Conservation (phyloP, 2,888 invertebrate species). For the Oxytorus armatus region DNA sequence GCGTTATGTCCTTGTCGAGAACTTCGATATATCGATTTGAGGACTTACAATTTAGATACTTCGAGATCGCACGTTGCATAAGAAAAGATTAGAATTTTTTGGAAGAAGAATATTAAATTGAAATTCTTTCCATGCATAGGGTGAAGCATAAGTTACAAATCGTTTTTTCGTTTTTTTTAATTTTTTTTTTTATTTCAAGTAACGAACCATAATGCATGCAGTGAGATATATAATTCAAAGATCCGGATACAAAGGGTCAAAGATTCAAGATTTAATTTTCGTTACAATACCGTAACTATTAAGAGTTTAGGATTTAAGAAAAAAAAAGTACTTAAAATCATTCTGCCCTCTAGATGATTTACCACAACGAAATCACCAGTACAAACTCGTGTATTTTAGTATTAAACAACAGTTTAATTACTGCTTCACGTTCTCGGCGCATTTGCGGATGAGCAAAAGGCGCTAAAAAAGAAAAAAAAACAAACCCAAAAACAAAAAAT, state of each 20-base stretch:
- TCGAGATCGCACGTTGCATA: too few species aligned
- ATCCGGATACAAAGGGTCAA: constrained; percentile 7
- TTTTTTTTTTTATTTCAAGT: too few species aligned
- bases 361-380: constrained; percentile 70
- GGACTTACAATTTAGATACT: too few species aligned
- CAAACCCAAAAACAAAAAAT: background rate
- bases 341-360: constrained; percentile 64
- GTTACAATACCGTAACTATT: constrained; percentile 30
- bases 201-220: background rate
- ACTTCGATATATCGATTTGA: too few species aligned
- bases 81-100: too few species aligned
- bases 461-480: background rate
- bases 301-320: constrained; percentile 39
- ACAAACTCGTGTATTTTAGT: constrained; percentile 66
- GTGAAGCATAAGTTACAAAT: too few species aligned
- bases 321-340: constrained; percentile 68
- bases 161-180: too few species aligned
- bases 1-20: too few species aligned
- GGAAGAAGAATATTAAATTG: too few species aligned
- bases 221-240: constrained; percentile 3
- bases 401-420: constrained; percentile 60
- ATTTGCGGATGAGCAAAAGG: background rate
- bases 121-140: too few species aligned
- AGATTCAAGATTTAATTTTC: constrained; percentile 35
- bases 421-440: background rate